Evolutionary conservation across 2,797 vertebrate genomes (phyloP).

Genomic region (Sebastes aleutianus): DNA sequence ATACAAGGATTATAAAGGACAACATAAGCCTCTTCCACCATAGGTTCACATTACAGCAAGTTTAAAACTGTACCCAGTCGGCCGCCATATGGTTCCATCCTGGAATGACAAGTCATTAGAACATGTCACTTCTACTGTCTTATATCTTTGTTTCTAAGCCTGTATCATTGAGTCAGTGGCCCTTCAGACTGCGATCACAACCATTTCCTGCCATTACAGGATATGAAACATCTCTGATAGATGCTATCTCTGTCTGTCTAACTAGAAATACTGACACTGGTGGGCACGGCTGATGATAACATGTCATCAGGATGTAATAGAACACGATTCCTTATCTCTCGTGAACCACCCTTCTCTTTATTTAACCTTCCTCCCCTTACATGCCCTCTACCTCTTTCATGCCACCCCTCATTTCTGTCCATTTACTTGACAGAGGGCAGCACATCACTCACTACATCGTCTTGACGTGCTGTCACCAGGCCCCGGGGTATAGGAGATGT

Average conservation of each 20-base stretch:
- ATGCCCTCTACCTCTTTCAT: slow-evolving; percentile 27
- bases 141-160: no score
- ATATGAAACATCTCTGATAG: slow-evolving; percentile 22
- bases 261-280: slow-evolving; percentile 15
- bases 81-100: no score
- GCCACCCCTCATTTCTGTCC: slow-evolving; percentile 20
- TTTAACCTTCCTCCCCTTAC: slow-evolving; percentile 1
- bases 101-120: no score
- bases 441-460: slow-evolving; percentile 50
- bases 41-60: no score
- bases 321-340: slow-evolving; percentile 56
- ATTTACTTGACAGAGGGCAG: slow-evolving; percentile 40
- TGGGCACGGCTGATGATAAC: slow-evolving; percentile 24
- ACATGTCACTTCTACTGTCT: no score
- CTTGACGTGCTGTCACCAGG: slow-evolving; percentile 46
- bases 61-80: no score
- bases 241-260: slow-evolving; percentile 9
- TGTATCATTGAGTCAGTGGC: not conserved
- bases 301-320: slow-evolving; percentile 29
- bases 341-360: slow-evolving; percentile 36
- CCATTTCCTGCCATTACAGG: slow-evolving; percentile 12
- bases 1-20: no score
- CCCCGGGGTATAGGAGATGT: not conserved
- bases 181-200: not conserved
- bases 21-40: no score